Percentiles rank a stretch among this genome's conserved stretches.
These are phyloP conservation scores for Sisor rabdophorus DNA, from an alignment of 2,113 vertebrate genomes.

Conservation along the genomic window DNA sequence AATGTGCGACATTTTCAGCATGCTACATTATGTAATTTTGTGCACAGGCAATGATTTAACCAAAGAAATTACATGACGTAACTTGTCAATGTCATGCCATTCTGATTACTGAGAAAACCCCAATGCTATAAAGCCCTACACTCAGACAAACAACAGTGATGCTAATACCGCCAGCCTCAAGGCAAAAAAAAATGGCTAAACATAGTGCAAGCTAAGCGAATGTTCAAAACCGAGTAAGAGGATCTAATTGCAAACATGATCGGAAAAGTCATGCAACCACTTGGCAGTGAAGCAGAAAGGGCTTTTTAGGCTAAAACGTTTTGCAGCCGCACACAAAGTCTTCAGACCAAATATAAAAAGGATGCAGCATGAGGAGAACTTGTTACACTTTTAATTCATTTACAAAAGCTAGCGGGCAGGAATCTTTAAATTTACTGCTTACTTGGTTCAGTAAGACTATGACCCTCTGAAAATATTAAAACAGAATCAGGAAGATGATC, in stretches of 20 bases:
- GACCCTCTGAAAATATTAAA: background rate
- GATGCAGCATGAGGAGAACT: background rate
- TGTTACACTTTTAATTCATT: background rate
- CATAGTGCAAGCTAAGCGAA: background rate
- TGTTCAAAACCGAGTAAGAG: background rate
- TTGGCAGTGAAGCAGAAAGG: background rate
- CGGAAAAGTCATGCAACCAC: constrained; percentile 17
- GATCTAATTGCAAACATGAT: constrained; percentile 14
- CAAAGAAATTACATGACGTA: background rate
- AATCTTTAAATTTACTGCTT: background rate
- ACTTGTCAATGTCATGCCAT: background rate
- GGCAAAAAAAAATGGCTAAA: background rate
- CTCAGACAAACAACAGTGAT: background rate
- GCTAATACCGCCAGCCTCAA: background rate
- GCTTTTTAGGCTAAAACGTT: background rate
- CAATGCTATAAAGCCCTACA: background rate
- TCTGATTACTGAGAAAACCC: background rate
- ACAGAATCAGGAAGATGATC: constrained; percentile 14
- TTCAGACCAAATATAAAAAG: background rate
- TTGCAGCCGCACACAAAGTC: background rate
- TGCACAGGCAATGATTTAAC: background rate
- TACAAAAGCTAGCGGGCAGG: background rate
- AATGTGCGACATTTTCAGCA: too few relatives aligned
- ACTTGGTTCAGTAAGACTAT: background rate
- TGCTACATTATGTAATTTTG: too few relatives aligned